Conservation (phyloP, 2,888 invertebrate species). For the Melinaea menophilus region DNA sequence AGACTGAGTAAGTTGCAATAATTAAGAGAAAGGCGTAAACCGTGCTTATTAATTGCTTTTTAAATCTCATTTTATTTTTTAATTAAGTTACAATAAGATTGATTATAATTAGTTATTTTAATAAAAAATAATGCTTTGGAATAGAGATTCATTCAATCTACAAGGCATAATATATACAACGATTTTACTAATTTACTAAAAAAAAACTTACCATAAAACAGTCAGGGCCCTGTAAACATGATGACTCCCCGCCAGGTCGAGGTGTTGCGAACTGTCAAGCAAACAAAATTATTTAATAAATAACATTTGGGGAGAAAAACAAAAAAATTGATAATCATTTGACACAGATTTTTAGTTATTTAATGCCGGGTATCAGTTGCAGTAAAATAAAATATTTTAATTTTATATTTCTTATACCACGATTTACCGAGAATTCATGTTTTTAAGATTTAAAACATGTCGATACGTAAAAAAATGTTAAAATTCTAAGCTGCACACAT, state of each 20-base stretch:
- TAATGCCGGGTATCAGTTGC: too few relatives aligned
- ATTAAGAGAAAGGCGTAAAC: constrained; percentile 61
- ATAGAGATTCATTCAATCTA: too few relatives aligned
- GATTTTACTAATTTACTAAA: constrained; percentile 7
- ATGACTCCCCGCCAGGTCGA: constrained; percentile 80
- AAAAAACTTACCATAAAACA: constrained; percentile 81
- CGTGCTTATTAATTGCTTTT: constrained; percentile 60
- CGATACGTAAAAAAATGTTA: too few relatives aligned
- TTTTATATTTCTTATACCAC: too few relatives aligned
- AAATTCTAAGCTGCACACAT: too few relatives aligned
- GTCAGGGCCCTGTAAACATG: constrained; percentile 83
- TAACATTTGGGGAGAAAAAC: constrained; percentile 22
- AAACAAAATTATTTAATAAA: constrained; percentile 53
- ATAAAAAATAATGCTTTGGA: background rate
- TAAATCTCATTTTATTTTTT: constrained; percentile 12
- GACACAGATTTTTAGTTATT: too few relatives aligned
- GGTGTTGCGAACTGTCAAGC: constrained; percentile 81
- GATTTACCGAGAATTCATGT: too few relatives aligned
- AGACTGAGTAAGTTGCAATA: constrained; percentile 67
- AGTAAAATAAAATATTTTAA: too few relatives aligned
- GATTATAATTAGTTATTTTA: constrained; percentile 8
- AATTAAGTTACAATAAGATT: constrained; percentile 1
- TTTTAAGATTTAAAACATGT: too few relatives aligned
- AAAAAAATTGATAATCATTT: constrained; percentile 16
- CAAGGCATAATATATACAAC: too few relatives aligned